Evolutionary conservation across 2,888 invertebrate genomes (phyloP), one percentile per base, ranked within the genome.

Genomic region (Venustoraphidia nigricollis): DNA sequence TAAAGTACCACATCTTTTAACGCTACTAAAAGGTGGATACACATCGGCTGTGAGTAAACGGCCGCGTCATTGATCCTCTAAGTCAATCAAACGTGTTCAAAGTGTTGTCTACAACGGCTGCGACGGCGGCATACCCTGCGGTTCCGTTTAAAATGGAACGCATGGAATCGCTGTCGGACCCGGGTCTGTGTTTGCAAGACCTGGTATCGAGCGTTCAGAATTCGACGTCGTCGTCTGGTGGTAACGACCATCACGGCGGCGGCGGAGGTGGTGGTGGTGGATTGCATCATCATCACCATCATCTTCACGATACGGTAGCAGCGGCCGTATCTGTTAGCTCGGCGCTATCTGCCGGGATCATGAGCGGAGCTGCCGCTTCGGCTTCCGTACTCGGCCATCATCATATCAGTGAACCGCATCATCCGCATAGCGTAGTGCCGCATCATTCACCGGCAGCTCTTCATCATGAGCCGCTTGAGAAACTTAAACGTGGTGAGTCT

Each of bases 401-500:
- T 58, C 63, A 68, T 38, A 65, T 64, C 50, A 58, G 56, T 43
- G 53, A 60, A 9, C 75, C 77, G 48, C 66, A 78, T 34, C 69
- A 69, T 51, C 68, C 67, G 47, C 80, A 80, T 53, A 76, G 76
- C 44, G 76, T 76, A 1, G 70, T 77, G 10, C 71, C 76, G 14
- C 81, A 71, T 50, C 77, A 78, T 58, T 74, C 77, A 52, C 65
- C 68, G 3, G 61, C 67, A 3, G 61, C 67, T 6, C 59, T 68
- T 44, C 79, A 82, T 56, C 79, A 80, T 61, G 83, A 84, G 61
- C 83, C 84, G 8, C 63, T 85, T 52, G 84, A 85, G 70, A 85
- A 84, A 64, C 72, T 85, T 51, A 85, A 84, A 77, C 72, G 84
- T 79, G 74, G 76, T 83, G 70, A 83, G 82, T 79, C 57, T 55